Evolutionary conservation across 2,797 vertebrate genomes (phyloP), one percentile per base, ranked within the genome.

Genomic region (Bovichtus diacanthus): DNA sequence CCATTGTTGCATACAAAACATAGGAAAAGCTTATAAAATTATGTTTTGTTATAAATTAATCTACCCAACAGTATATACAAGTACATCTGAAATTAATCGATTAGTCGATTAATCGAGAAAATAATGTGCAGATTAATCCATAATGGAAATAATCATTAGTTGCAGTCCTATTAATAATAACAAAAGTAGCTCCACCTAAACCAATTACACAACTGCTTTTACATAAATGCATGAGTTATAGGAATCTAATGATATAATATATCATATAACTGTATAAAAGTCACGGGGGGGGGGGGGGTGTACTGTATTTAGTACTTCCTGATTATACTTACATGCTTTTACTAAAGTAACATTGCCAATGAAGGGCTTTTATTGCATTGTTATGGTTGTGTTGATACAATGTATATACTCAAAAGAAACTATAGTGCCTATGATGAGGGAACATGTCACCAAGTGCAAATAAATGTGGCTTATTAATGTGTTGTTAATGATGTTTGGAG

Each of bases 61-160:
- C 47, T 44, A 49, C n/a, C 61, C 29, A 64, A 64, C 29, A 36
- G 29, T 66, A 65, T 39, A 19, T 50, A 53, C 23, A 51, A 64
- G 61, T 23, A 36, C 11, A 64, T 21, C n/a, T 63, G 7, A 49
- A 49, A 49, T n/a, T 64, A 9, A 31, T 34, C 31, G 31, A 64
- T 49, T 23, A n/a, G 13, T 55, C 1, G 2, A 34, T 31, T 55
- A 55, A 31, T 29, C 1, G 23, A 38, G 16, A 38, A 36, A 25
- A 39, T 9, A 25, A 65, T 38, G 21, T 23, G n/a, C 61, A 18
- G n/a, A 23, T 38, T 23, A 25, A 43, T 65, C 34, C 34, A 51
- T 36, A 39, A 65, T 38, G n/a, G 3, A 36, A 50, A 58, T 38
- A 38, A 36, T 38, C n/a, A n/a, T 34, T 47, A 49, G 46, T 47